phyloP scores from a whole-genome alignment of 1,140 invertebrate genomes.

The Drosophila persimilis region DNA sequence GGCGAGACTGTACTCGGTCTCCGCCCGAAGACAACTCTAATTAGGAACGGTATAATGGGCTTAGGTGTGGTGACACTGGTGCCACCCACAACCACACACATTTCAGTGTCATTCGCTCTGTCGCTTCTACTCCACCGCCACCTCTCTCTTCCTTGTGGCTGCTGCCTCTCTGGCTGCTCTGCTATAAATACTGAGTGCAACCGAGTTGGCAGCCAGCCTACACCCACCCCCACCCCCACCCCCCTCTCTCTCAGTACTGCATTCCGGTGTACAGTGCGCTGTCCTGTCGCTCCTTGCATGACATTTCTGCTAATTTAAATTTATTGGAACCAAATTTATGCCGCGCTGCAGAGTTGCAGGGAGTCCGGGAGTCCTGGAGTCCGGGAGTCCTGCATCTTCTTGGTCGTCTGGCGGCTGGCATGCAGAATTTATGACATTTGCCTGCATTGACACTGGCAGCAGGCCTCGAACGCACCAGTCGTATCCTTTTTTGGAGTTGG shows the following conservation, averaged over 20 bases:
- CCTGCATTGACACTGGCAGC: slow-evolving; percentile 72
- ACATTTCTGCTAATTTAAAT: slow-evolving; percentile 74
- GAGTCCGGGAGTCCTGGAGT: background rate
- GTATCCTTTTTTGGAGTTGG: slow-evolving; percentile 21
- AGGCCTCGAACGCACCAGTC: slow-evolving; percentile 36
- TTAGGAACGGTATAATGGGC: slow-evolving; percentile 61
- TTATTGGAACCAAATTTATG: slow-evolving; percentile 77
- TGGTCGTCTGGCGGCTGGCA: slow-evolving; percentile 26
- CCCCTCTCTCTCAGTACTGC: slow-evolving; percentile 32
- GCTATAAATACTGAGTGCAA: slow-evolving; percentile 68
- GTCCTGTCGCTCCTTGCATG: slow-evolving; percentile 26
- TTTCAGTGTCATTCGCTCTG: slow-evolving; percentile 33
- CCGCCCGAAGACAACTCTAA: slow-evolving; percentile 54
- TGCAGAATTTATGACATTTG: slow-evolving; percentile 69
- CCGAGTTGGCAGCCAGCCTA: slow-evolving; percentile 39
- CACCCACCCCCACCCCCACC: background rate
- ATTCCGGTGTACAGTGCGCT: slow-evolving; percentile 21
- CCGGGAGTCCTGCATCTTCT: slow-evolving; percentile 20
- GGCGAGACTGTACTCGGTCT: background rate
- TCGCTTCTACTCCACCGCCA: background rate
- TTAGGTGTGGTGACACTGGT: slow-evolving; percentile 57
- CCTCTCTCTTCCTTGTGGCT: slow-evolving; percentile 4
- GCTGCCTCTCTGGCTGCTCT: background rate
- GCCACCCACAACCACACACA: slow-evolving; percentile 30
- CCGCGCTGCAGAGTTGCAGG: slow-evolving; percentile 21